Base-by-base conservation (phyloP, 2,113 vertebrate genomes). In the Sorex fumeus region DNA sequence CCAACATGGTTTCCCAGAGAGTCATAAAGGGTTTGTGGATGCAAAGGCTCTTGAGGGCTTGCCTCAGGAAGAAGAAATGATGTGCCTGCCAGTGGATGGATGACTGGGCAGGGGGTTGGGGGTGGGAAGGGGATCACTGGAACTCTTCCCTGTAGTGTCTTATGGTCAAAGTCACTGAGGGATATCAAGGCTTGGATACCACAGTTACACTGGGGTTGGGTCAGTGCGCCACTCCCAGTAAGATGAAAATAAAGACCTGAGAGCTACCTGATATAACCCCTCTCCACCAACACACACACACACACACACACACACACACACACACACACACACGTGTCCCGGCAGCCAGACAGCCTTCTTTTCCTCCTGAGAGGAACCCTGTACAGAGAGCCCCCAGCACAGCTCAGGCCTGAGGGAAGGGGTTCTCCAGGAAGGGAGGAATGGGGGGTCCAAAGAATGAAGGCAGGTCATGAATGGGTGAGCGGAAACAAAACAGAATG, bases 11-110 rank as follows among this genome's bases (percentile, higher is more conserved):
- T 71, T n/a, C 69, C 62, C 84, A 12, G 70, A 62, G 21, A 50
- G 30, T 66, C 13, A 16, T 34, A 66, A 83, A 18, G 23, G 47
- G 81, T 18, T 62, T 21, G 12, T 15, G 21, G 57, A 13, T 78
- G 27, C 84, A 80, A 92, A 28, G 47, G 88, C 25, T 60, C 2
- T 11, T 90, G 70, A n/a, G 36, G 30, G 47, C 34, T 74, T 84
- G 21, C 57, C 34, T 70, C 7, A 30, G 6, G 18, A 75, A 71
- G 84, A 69, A 47, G 34, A 74, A 70, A 85, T 80, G 66, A 45
- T 60, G 2, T 82, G 18, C 8, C 45, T 18, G 88, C 21, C 32
- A 36, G 30, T 64, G 66, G 27, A 83, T 40, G 8, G 25, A 36
- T 69, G 57, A 85, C 64, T 80, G n/a, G n/a, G n/a, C n/a, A n/a